Evolutionary conservation across 2,797 vertebrate species (phyloP), one percentile per base, ranked within the genome.

Genomic region (Trachurus trachurus): DNA sequence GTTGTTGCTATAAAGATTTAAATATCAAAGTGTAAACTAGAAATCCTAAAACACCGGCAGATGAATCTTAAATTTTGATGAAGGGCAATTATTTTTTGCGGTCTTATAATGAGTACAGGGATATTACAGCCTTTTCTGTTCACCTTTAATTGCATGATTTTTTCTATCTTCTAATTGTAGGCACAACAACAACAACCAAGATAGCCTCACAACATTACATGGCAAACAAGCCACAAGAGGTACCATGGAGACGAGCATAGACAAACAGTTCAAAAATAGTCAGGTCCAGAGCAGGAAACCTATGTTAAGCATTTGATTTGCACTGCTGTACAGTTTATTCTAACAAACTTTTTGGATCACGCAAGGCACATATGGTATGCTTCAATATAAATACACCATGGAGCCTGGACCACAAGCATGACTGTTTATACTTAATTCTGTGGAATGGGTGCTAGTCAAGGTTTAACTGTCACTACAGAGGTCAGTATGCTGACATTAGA

Each of bases 21-120:
- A 87, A 91, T 82, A 90, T 89, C 85, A 92, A 92, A 86, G 79
- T 47, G 59, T 47, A 74, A 67, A 57, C 54, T 82, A 26, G 22
- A 81, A 37, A 76, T 57, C 39, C 22, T 81, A 50, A 77, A 71
- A 72, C 72, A 80, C 50, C 59, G 66, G 19, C 8, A 70, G 63
- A 77, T 40, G 15, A 70, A 67, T 69, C 45, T 75, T 56, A 62
- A 19, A 50, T 80, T 78, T 81, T 63, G 45, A 71, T n/a, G 44
- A 79, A 76, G 66, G 80, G 65, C 63, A 65, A 69, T 82, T 87
- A 74, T 65, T 80, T 50, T 49, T 50, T 49, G 22, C 76, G 34
- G 42, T 52, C 26, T 58, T 82, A 31, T 71, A 66, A 87, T 83
- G 81, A 74, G 34, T 29, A n/a, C 17, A 65, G 19, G 56, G 53